phyloP scores from a whole-genome alignment of 2,113 vertebrate species.

The Megaceryle maxima region DNA sequence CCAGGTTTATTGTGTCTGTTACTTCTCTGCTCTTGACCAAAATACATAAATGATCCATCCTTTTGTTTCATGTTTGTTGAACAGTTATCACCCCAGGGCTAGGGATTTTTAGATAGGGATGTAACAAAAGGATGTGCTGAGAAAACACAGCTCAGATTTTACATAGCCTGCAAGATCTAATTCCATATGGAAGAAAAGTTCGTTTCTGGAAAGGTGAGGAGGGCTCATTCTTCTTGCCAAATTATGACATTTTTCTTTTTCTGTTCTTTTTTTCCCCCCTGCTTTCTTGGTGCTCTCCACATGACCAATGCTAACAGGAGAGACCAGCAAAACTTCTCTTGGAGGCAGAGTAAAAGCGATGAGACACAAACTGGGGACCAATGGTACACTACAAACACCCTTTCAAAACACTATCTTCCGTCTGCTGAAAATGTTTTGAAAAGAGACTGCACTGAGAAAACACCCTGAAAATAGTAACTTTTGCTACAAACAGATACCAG shows the following conservation, averaged over 20 bases:
- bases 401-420: not conserved
- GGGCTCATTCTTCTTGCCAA: not conserved
- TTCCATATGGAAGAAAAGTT: not conserved
- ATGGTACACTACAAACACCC: not conserved
- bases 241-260: not conserved
- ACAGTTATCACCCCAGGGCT: not conserved
- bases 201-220: not conserved
- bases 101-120: not conserved
- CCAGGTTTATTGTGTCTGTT: not conserved
- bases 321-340: not conserved
- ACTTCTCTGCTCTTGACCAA: conserved; percentile 28
- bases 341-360: not conserved
- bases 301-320: not conserved
- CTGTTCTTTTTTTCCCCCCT: not conserved
- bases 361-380: not conserved
- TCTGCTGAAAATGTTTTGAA: not conserved
- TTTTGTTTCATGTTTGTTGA: not conserved
- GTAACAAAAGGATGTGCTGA: not conserved
- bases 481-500: not conserved
- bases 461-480: not conserved
- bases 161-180: not conserved
- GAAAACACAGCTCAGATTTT: not conserved
- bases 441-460: not conserved
- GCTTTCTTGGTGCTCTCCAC: not conserved
- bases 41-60: not conserved